These are phyloP conservation scores for Paguma larvata DNA, from an alignment of 2,797 vertebrate species.

Conservation along the genomic window DNA sequence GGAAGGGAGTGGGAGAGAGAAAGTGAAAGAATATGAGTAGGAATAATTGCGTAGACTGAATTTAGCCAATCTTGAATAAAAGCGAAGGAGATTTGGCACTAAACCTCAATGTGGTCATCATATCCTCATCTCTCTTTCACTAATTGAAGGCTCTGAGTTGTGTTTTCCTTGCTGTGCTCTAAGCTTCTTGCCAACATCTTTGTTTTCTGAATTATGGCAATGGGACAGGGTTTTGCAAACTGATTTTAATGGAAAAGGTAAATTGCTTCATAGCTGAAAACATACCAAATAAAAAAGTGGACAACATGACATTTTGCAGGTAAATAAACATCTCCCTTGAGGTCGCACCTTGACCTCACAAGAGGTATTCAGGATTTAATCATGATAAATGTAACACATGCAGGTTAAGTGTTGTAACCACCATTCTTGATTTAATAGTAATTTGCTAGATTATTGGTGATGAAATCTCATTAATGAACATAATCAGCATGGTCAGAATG, in stretches of 20 bases:
- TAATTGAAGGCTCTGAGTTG: not conserved
- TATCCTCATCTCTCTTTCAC: not conserved
- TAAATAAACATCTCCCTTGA: slow-evolving; percentile 5
- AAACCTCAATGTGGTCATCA: not conserved
- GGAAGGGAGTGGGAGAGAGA: not conserved
- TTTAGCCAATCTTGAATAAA: slow-evolving; percentile 20
- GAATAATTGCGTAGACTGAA: slow-evolving; percentile 16
- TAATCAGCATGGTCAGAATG: not conserved
- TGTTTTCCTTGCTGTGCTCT: not conserved
- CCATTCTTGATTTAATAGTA: slow-evolving; percentile 38
- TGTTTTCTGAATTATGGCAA: slow-evolving; percentile 34
- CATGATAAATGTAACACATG: not conserved
- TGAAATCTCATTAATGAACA: not conserved
- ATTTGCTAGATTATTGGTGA: not conserved
- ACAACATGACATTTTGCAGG: slow-evolving; percentile 6
- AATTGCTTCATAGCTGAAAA: slow-evolving; percentile 49
- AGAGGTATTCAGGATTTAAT: not conserved
- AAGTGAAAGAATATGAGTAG: not conserved
- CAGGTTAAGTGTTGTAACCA: not conserved
- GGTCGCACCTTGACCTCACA: not conserved
- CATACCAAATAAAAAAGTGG: not conserved
- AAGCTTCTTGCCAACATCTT: slow-evolving; percentile 16
- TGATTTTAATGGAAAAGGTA: slow-evolving; percentile 25
- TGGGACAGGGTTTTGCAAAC: not conserved
- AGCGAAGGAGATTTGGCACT: not conserved